Conservation (phyloP, 2,888 invertebrate genomes). For the Nebria brevicollis region DNA sequence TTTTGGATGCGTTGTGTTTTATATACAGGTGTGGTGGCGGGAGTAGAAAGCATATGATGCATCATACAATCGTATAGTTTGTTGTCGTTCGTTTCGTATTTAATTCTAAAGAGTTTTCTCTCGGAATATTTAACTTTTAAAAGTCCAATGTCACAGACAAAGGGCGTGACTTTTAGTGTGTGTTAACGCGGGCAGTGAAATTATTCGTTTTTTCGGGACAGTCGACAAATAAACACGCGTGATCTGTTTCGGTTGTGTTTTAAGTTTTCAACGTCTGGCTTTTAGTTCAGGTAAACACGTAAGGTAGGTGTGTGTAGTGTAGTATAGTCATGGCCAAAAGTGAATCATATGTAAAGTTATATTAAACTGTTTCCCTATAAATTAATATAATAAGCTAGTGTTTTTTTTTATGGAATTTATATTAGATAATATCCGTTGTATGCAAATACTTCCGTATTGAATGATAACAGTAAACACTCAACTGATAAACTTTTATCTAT, state of each 20-base stretch:
- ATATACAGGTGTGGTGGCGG: slow-evolving; percentile 37
- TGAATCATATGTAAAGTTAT: slow-evolving; percentile 33
- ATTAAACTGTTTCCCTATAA: not conserved
- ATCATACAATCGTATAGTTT: not conserved
- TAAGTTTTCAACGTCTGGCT: not conserved
- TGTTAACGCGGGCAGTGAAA: slow-evolving; percentile 18
- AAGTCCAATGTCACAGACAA: slow-evolving; percentile 27
- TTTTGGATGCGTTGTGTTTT: not conserved
- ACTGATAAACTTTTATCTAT: slow-evolving; percentile 6
- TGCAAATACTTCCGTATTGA: not conserved
- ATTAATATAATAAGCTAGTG: too few species aligned
- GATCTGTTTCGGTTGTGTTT: slow-evolving; percentile 32
- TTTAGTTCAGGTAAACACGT: slow-evolving; percentile 23
- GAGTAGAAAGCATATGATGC: slow-evolving; percentile 31
- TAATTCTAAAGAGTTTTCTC: not conserved
- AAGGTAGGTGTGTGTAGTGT: slow-evolving; percentile 27
- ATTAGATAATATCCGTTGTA: not conserved
- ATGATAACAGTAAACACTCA: not conserved
- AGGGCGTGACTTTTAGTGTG: slow-evolving; percentile 37
- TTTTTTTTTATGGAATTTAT: not conserved
- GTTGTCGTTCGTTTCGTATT: not conserved
- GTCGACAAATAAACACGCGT: slow-evolving; percentile 17
- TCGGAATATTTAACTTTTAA: not conserved
- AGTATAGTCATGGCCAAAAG: slow-evolving; percentile 24
- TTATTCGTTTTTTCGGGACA: slow-evolving; percentile 18